phyloP scores from a whole-genome alignment of 2,113 vertebrate species.

The Anhinga rufa region DNA sequence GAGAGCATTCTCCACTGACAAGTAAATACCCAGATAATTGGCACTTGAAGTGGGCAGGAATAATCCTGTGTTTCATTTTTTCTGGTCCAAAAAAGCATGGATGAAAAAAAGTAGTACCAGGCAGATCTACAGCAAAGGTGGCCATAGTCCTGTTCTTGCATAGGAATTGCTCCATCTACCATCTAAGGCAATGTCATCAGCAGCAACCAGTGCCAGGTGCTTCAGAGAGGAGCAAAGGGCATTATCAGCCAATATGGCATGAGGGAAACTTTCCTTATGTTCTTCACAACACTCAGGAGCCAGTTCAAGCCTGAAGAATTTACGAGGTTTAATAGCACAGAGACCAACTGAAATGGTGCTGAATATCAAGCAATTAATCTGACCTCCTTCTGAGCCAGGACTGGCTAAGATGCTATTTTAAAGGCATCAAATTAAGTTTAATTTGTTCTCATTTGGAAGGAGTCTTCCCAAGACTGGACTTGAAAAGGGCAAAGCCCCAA shows the following conservation, averaged over 20 bases:
- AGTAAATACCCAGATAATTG: background rate
- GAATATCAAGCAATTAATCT: background rate
- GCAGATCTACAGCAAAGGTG: background rate
- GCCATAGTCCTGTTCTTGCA: background rate
- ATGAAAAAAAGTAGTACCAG: background rate
- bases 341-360: background rate
- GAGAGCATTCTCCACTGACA: background rate
- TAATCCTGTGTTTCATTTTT: background rate
- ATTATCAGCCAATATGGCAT: rapidly evolving
- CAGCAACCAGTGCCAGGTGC: background rate
- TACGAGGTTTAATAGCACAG: background rate
- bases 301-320: background rate
- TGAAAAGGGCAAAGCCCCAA: background rate
- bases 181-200: background rate
- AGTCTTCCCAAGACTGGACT: background rate
- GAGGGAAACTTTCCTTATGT: background rate
- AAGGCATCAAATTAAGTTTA: background rate
- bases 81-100: background rate
- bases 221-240: background rate
- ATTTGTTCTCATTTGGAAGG: background rate
- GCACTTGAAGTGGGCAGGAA: background rate
- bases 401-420: background rate
- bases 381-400: background rate
- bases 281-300: background rate
- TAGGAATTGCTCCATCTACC: background rate